Percentiles rank a stretch among this genome's conserved stretches.
Evolutionary conservation across 2,797 vertebrate species (phyloP).

Genomic region (Pseudochaenichthys georgianus): DNA sequence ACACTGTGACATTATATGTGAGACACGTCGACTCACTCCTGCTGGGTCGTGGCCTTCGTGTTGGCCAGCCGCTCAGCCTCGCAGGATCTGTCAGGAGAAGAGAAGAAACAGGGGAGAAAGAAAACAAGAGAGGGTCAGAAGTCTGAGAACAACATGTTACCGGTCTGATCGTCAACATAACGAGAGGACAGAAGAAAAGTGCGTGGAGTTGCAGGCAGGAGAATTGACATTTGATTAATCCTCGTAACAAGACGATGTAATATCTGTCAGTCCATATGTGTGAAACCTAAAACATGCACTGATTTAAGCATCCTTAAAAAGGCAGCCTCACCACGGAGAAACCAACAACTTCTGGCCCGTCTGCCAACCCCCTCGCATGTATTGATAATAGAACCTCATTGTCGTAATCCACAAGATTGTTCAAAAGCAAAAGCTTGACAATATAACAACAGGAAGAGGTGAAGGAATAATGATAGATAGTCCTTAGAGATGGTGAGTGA

Average conservation of each 20-base stretch:
- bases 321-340: conserved; percentile 44
- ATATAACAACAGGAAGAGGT: conserved; percentile 45
- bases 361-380: conserved; percentile 24
- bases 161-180: not conserved
- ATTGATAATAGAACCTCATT: conserved; percentile 60
- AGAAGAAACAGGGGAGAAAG: conserved; percentile 29
- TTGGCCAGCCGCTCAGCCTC: conserved; percentile 36
- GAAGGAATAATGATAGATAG: conserved; percentile 76
- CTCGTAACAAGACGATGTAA: not conserved
- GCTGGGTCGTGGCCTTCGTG: conserved; percentile 45
- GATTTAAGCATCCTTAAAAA: conserved; percentile 34
- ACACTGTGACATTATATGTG: conserved; percentile 28
- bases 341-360: conserved; percentile 46
- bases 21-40: conserved; percentile 63
- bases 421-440: conserved; percentile 52
- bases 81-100: conserved; percentile 49
- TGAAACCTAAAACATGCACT: conserved; percentile 7
- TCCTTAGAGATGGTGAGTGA: conserved; percentile 75
- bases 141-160: conserved; percentile 19
- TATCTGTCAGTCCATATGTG: not conserved
- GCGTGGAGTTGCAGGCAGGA: not conserved
- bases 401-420: conserved; percentile 61
- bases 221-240: too few species aligned
- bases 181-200: not conserved
- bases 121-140: conserved; percentile 30